Conservation (phyloP, 2,797 vertebrate genomes). For the Sebastiscus tertius region DNA sequence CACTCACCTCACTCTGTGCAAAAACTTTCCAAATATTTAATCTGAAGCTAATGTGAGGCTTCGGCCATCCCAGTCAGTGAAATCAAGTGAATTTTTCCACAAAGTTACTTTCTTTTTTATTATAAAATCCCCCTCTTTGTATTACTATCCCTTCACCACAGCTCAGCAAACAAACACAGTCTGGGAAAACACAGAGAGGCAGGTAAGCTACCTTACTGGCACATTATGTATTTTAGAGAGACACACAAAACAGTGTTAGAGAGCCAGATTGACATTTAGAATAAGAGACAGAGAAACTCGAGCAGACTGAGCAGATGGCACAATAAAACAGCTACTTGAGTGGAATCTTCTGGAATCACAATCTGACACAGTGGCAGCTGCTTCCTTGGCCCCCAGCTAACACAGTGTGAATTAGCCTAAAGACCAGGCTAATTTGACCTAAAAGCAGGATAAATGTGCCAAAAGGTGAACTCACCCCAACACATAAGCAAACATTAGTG, state of each 20-base stretch:
- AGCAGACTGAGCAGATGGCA: slow-evolving; percentile 51
- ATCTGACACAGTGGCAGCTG: slow-evolving; percentile 56
- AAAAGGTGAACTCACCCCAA: slow-evolving; percentile 13
- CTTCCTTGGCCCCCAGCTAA: slow-evolving; percentile 41
- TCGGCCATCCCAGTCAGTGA: neutral
- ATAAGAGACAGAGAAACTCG: neutral
- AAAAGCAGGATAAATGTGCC: slow-evolving; percentile 24
- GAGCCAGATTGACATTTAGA: slow-evolving; percentile 24
- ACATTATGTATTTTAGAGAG: neutral
- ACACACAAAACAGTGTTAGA: neutral
- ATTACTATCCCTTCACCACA: neutral
- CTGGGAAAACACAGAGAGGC: neutral
- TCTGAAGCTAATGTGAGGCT: neutral
- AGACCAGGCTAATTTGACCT: slow-evolving; percentile 31
- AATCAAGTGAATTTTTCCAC: neutral
- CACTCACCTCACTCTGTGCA: neutral
- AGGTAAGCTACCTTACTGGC: neutral
- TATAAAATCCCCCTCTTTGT: neutral
- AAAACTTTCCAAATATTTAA: no score
- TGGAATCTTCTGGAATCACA: slow-evolving; percentile 48
- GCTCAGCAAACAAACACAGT: neutral
- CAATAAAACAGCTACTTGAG: slow-evolving; percentile 50
- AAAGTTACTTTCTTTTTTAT: neutral
- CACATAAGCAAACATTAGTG: neutral
- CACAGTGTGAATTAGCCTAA: slow-evolving; percentile 38